Conservation (phyloP, 2,888 invertebrate species). For the Conchocele bisecta region DNA sequence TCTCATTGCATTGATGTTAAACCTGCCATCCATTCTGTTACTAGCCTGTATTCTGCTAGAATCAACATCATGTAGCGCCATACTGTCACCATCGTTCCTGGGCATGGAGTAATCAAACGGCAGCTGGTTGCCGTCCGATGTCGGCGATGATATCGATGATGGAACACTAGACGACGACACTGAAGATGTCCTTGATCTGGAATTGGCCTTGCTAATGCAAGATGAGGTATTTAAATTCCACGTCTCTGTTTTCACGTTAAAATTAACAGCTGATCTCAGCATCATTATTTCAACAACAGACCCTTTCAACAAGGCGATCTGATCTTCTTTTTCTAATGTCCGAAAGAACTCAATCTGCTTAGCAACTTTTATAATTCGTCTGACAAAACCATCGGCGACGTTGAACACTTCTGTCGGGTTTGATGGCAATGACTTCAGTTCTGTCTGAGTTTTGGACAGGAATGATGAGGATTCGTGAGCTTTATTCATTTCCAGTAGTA, state of each 20-base stretch:
- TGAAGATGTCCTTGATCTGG: background rate
- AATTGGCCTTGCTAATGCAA: constrained; percentile 51
- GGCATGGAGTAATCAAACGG: background rate
- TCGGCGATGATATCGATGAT: background rate
- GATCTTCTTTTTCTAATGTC: constrained; percentile 96
- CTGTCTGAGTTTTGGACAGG: constrained; percentile 67
- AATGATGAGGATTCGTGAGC: constrained; percentile 71
- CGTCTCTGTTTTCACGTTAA: constrained; percentile 70
- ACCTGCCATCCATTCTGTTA: too few relatives aligned
- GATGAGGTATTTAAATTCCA: constrained; percentile 73
- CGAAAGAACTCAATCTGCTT: constrained; percentile 91
- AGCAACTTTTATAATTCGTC: constrained; percentile 88
- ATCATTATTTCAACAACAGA: constrained; percentile 80
- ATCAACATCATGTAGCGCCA: too few relatives aligned
- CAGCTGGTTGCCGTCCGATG: background rate
- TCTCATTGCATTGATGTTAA: too few relatives aligned
- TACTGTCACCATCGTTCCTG: background rate
- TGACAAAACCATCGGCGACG: constrained; percentile 78
- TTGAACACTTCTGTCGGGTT: constrained; percentile 77
- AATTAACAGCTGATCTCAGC: constrained; percentile 78
- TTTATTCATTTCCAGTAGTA: constrained; percentile 63
- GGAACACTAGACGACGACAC: background rate
- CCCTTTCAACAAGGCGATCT: constrained; percentile 87
- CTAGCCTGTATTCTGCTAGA: too few relatives aligned
- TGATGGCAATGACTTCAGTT: constrained; percentile 59